Conservation (phyloP, 92 coral and sea anemone species). For the Hydrozoanthus gracilis region DNA sequence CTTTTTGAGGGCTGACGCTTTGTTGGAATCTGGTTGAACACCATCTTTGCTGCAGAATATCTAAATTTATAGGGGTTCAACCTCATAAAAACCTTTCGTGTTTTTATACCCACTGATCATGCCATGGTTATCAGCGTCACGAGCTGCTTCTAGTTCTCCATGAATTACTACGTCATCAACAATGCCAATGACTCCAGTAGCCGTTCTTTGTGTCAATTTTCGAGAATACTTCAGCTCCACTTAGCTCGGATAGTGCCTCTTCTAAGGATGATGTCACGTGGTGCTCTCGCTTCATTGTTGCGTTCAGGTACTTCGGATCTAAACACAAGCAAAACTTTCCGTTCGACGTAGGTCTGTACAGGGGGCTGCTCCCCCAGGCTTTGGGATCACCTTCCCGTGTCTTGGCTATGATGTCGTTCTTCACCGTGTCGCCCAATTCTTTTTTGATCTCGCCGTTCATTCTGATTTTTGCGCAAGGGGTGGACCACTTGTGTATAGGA, state of each 20-base stretch:
- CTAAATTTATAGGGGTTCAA: too few species aligned
- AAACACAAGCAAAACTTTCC: conserved; percentile 50
- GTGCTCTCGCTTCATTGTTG: conserved; percentile 5
- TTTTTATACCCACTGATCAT: conserved; percentile 47
- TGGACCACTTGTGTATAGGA: conserved; percentile 30
- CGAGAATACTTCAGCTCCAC: too few species aligned
- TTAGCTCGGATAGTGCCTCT: conserved; percentile 21
- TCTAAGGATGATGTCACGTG: conserved; percentile 63
- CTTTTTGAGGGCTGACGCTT: conserved; percentile 47
- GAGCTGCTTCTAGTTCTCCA: conserved; percentile 51
- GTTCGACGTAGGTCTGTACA: conserved; percentile 61
- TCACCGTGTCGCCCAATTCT: conserved; percentile 67
- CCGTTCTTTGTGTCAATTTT: conserved; percentile 63
- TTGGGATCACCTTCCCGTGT: conserved; percentile 69
- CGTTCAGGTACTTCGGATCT: conserved; percentile 47
- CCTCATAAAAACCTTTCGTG: conserved; percentile 9
- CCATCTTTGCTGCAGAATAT: too few species aligned
- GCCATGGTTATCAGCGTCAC: too few species aligned
- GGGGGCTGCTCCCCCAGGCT: conserved; percentile 62
- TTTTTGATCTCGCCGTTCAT: conserved; percentile 65
- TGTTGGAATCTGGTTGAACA: not conserved
- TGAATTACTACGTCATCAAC: conserved; percentile 55
- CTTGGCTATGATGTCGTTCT: conserved; percentile 58
- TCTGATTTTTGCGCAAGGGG: conserved; percentile 28
- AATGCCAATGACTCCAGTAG: conserved; percentile 63